Evolutionary conservation across 2,113 vertebrate genomes (phyloP).

Genomic region (Gasterosteus nipponicus): DNA sequence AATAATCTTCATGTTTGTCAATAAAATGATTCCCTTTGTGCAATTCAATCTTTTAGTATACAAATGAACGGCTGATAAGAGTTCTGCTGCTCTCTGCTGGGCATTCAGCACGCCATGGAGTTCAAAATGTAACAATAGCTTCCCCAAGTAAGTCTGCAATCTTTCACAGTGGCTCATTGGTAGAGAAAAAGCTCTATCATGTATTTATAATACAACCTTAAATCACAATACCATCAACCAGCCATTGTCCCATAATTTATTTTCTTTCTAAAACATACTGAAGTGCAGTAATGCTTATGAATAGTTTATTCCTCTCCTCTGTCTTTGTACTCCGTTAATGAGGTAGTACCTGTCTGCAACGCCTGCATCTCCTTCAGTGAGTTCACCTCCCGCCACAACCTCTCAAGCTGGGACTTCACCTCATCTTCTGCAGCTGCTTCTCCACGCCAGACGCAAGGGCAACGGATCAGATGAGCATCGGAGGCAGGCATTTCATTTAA

Average conservation of each 20-base stretch:
- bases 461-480: conserved; percentile 14
- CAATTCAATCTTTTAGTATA: background rate
- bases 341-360: conserved; percentile 89
- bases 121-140: conserved; percentile 1
- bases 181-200: background rate
- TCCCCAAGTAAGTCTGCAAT: background rate
- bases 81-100: conserved; percentile 59
- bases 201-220: background rate
- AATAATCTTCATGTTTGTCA: background rate
- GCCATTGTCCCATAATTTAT: background rate
- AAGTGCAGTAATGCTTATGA: background rate
- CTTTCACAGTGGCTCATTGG: background rate
- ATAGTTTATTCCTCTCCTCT: background rate
- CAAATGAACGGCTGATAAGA: background rate
- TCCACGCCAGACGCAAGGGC: conserved; percentile 22
- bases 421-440: conserved; percentile 84
- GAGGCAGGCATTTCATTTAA: background rate
- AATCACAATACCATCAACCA: background rate
- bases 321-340: background rate
- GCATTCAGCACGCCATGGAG: background rate
- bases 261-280: background rate
- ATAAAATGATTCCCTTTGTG: background rate
- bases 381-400: conserved; percentile 94
- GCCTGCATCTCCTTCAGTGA: conserved; percentile 97
- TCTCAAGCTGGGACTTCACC: conserved; percentile 89